Evolutionary conservation across 92 coral and sea anemone species (phyloP), one percentile per base, ranked within the genome.

Genomic region (Porites divaricata): DNA sequence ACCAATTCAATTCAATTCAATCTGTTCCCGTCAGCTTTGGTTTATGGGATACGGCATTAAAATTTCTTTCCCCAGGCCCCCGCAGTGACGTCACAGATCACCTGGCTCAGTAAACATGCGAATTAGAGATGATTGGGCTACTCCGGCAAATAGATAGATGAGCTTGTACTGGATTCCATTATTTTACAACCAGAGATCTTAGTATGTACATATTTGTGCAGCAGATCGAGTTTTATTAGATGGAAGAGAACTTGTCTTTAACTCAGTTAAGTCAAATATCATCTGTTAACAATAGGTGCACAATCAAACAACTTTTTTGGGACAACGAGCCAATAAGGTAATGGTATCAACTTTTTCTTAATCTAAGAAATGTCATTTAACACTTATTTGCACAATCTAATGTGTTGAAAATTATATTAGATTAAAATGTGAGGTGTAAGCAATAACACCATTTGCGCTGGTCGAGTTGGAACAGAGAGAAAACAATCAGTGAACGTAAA

Each of bases 331-430:
- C 66, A 11, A 56, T 26, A 35, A 54, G 51, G 7, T 53, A 28
- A 9, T 2, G 17, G 26, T 67, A n/a, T 28, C 85, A 26, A 57
- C 24, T 80, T 28, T 28, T 15, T 21, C 24, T 35, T 6, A 68
- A 35, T 25, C 53, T 10, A 50, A 10, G 9, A 25, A 35, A 8
- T 68, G 85, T 20, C 67, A 69, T n/a, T 70, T 80, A 69, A 80
- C 20, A 56, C 9, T 5, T 8, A 25, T 6, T 69, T 68, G 19
- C 28, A 0, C 75, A 69, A 70, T 26, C 25, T 35, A 35, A 35
- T 70, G 23, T 70, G 17, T 75, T 54, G 69, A 53, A 20, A n/a
- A 17, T 17, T 35, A n/a, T 48, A 63, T 41, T 8, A 64, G 20
- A 59, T 17, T 80, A 24, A 80, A 69, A 56, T 7, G 1, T 57